Evolutionary conservation across 2,888 invertebrate genomes (phyloP).

Genomic region (Erebia aethiops): DNA sequence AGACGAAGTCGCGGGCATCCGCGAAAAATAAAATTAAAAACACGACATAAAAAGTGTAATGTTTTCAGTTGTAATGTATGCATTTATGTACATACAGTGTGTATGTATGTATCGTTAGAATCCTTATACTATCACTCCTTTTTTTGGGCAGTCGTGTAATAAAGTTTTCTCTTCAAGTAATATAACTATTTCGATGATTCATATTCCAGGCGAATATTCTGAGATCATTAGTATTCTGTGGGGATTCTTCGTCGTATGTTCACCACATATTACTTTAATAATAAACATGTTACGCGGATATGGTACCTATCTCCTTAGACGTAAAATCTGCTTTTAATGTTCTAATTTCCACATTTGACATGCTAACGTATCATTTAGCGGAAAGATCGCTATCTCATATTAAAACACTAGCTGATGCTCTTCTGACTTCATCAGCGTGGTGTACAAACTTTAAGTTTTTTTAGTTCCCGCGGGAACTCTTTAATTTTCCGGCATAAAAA

Average conservation of each 20-base stretch:
- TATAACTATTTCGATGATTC: slow-evolving; percentile 8
- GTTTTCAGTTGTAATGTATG: no score
- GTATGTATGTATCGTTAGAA: no score
- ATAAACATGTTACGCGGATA: slow-evolving; percentile 12
- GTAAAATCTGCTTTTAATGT: not conserved
- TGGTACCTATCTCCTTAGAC: not conserved
- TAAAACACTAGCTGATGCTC: no score
- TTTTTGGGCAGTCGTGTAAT: not conserved
- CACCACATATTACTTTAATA: slow-evolving; percentile 19
- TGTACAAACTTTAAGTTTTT: no score
- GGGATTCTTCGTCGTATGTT: slow-evolving; percentile 9
- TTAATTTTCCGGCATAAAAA: no score
- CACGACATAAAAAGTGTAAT: no score
- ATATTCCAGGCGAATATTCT: slow-evolving; percentile 13
- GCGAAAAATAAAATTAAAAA: no score
- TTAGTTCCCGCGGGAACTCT: no score
- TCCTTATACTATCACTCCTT: no score
- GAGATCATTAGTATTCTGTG: slow-evolving; percentile 19
- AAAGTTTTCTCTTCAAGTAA: not conserved
- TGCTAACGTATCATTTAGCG: not conserved
- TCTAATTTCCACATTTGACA: not conserved
- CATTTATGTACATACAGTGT: no score
- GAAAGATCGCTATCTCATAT: not conserved
- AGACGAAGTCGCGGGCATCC: no score
- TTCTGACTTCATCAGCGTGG: no score